A percentile compares a stretch with the other conserved stretches of the same genome.
Evolutionary conservation across 2,797 vertebrate genomes (phyloP).

Genomic region (Muscicapa striata): DNA sequence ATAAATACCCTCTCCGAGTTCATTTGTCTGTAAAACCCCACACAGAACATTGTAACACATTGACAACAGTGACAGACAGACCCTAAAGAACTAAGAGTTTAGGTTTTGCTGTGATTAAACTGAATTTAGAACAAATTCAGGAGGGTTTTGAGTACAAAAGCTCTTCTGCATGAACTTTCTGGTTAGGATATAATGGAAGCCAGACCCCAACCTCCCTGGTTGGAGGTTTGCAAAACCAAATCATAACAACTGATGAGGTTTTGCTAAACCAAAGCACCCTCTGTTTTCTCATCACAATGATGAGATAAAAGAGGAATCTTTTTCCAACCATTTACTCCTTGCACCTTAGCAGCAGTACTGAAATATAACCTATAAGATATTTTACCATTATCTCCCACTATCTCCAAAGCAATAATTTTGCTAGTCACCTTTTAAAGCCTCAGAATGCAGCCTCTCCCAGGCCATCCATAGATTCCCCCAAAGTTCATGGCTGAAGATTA

Average conservation of each 20-base stretch:
- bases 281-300: neutral
- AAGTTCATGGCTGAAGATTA: conserved; percentile 29
- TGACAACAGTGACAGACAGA: neutral
- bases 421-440: neutral
- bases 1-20: conserved; percentile 11
- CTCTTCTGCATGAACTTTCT: conserved; percentile 5
- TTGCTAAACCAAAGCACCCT: conserved; percentile 1
- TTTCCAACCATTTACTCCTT: neutral
- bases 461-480: neutral
- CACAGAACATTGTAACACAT: neutral
- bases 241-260: conserved; percentile 33
- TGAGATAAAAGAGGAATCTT: neutral
- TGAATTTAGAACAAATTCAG: conserved; percentile 30
- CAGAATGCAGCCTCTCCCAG: neutral
- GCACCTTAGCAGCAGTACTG: neutral
- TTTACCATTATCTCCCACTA: neutral
- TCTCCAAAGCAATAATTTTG: neutral
- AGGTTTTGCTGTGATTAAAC: conserved; percentile 17
- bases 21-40: neutral
- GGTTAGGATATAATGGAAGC: conserved; percentile 38
- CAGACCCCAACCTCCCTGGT: conserved; percentile 17
- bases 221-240: conserved; percentile 40
- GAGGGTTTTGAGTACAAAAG: neutral
- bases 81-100: neutral
- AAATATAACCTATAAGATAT: neutral